A percentile compares a stretch with the other conserved stretches of the same genome.
Conservation (phyloP, 2,797 vertebrate genomes). For the Sebastes minor region DNA sequence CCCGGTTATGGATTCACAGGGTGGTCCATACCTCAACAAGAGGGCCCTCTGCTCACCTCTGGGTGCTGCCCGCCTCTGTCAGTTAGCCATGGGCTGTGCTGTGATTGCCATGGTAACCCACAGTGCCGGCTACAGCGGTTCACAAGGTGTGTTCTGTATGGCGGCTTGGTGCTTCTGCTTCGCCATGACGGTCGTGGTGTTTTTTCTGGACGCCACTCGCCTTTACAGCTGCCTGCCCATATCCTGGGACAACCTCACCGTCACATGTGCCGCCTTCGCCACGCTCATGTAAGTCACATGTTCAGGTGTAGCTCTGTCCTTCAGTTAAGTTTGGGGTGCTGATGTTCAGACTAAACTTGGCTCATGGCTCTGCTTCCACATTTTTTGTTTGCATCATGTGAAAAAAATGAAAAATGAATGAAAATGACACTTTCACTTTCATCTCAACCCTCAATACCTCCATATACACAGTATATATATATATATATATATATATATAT, state of each 20-base stretch:
- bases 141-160: constrained; percentile 92
- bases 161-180: constrained; percentile 93
- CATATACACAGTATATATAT: not conserved
- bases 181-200: constrained; percentile 79
- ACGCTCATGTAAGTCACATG: constrained; percentile 82
- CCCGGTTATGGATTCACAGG: constrained; percentile 80
- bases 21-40: constrained; percentile 85
- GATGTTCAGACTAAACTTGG: not conserved
- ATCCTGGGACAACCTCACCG: constrained; percentile 96
- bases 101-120: constrained; percentile 92
- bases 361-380: not conserved
- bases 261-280: constrained; percentile 90
- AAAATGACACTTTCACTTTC: not conserved
- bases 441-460: not conserved
- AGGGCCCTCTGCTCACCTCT: constrained; percentile 85
- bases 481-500: not conserved
- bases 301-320: not conserved
- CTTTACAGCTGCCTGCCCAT: constrained; percentile 88
- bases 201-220: constrained; percentile 88
- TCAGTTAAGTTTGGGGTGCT: not conserved
- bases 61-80: constrained; percentile 88
- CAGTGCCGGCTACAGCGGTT: constrained; percentile 85
- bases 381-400: not conserved
- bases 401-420: not conserved
- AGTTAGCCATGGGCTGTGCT: constrained; percentile 87